A percentile compares a stretch with the other conserved stretches of the same genome.
Evolutionary conservation across 2,797 vertebrate species (phyloP).

Genomic region (Ctenochaetus hawaiiensis): DNA sequence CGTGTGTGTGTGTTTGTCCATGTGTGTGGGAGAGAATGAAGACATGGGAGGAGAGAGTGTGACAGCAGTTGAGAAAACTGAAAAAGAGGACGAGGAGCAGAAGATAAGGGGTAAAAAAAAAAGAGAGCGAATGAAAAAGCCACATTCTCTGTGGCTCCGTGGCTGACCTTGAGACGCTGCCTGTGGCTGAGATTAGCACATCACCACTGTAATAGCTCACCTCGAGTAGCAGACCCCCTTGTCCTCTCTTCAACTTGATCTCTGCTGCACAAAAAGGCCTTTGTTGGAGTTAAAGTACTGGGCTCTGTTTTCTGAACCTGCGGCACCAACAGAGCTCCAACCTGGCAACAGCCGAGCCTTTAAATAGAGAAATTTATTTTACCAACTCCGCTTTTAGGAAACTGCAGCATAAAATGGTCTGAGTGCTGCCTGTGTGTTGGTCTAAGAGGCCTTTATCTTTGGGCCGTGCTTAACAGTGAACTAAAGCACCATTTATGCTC

Average conservation of each 20-base stretch:
- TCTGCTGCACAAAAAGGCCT: constrained; percentile 70
- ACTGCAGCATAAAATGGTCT: constrained; percentile 27
- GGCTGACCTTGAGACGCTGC: constrained; percentile 70
- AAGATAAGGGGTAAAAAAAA: constrained; percentile 14
- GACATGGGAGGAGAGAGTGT: neutral
- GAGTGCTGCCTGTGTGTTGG: constrained; percentile 31
- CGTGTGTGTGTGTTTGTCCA: constrained; percentile 16
- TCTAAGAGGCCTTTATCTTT: constrained; percentile 38
- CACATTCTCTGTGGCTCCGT: constrained; percentile 48
- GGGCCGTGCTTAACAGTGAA: constrained; percentile 30
- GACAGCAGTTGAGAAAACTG: constrained; percentile 29
- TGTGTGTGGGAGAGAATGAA: neutral
- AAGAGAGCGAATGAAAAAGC: constrained; percentile 36
- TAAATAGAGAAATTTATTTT: constrained; percentile 54
- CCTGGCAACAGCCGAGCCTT: constrained; percentile 53
- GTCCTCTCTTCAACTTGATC: constrained; percentile 69
- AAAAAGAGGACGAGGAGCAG: constrained; percentile 20
- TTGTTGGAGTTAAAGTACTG: constrained; percentile 71
- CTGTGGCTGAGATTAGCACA: constrained; percentile 74
- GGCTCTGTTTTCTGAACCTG: constrained; percentile 66
- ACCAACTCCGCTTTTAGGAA: constrained; percentile 39
- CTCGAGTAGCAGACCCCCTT: constrained; percentile 71
- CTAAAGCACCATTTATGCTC: constrained; percentile 50
- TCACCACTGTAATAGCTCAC: constrained; percentile 80
- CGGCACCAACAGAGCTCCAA: constrained; percentile 60